Evolutionary conservation across 2,113 vertebrate species (phyloP).

Genomic region (Xenopus laevis): DNA sequence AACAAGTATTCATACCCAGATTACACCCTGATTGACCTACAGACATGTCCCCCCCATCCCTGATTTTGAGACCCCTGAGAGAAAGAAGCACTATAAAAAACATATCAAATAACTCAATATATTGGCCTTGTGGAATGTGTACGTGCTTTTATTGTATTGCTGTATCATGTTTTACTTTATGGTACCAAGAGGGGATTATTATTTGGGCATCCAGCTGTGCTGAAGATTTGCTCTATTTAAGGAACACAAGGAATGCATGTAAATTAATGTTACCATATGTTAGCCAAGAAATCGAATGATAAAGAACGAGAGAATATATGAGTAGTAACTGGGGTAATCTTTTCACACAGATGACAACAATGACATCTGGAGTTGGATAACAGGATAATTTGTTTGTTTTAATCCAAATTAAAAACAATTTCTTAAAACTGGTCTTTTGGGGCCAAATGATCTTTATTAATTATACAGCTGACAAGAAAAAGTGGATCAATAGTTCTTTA

Average conservation of each 20-base stretch:
- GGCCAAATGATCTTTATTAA: not conserved
- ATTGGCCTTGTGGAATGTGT: no score
- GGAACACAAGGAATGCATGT: conserved; percentile 5
- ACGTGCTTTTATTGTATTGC: no score
- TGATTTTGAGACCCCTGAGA: no score
- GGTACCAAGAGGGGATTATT: no score
- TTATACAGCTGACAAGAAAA: not conserved
- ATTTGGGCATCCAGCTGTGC: conserved; percentile 6
- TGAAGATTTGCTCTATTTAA: not conserved
- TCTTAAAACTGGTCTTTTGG: not conserved
- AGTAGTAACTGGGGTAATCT: conserved; percentile 2
- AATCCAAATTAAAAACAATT: conserved; percentile 1
- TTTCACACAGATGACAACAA: not conserved
- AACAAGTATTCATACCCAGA: no score
- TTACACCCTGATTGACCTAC: no score
- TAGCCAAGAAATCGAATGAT: not conserved
- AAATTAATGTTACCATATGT: conserved; percentile 18
- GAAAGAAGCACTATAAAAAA: no score
- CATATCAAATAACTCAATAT: no score
- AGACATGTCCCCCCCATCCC: no score
- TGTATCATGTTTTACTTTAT: no score
- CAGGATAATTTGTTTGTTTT: conserved; percentile 24
- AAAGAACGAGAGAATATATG: not conserved
- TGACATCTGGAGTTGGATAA: conserved; percentile 33
- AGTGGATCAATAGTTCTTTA: no score